These are phyloP conservation scores for Lasioglossum lativentre DNA, from an alignment of 2,888 invertebrate species.

Conservation along the genomic window DNA sequence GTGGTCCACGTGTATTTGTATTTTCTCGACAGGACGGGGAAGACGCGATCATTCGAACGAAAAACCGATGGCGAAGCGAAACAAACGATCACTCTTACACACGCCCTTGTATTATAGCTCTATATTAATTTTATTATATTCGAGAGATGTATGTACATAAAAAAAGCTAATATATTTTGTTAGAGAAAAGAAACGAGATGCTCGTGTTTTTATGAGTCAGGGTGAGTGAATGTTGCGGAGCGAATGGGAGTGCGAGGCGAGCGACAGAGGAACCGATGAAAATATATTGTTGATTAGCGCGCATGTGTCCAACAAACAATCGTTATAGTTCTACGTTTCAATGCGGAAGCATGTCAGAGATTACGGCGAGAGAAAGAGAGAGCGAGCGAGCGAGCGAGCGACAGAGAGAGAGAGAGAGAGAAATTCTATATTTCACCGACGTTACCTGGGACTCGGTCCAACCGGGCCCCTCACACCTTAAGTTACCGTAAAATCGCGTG, in stretches of 20 bases:
- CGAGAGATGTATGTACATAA: slow-evolving; percentile 77
- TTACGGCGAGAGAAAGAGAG: slow-evolving; percentile 24
- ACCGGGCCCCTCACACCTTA: slow-evolving; percentile 47
- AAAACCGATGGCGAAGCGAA: slow-evolving; percentile 6
- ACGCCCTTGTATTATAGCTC: slow-evolving; percentile 79
- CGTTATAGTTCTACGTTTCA: slow-evolving; percentile 48
- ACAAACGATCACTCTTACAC: slow-evolving; percentile 42
- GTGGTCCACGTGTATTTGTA: slow-evolving; percentile 7
- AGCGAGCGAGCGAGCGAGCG: slow-evolving; percentile 25
- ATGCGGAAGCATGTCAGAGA: slow-evolving; percentile 31
- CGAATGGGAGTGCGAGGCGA: slow-evolving; percentile 21
- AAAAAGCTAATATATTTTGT: slow-evolving; percentile 80
- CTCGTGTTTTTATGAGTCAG: slow-evolving; percentile 46
- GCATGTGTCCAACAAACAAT: slow-evolving; percentile 43
- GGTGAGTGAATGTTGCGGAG: slow-evolving; percentile 23
- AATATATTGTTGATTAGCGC: slow-evolving; percentile 20
- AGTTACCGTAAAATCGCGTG: slow-evolving; percentile 72
- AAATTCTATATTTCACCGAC: slow-evolving; percentile 53
- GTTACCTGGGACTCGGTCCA: slow-evolving; percentile 60
- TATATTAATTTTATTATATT: slow-evolving; percentile 76
- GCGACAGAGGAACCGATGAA: slow-evolving; percentile 17
- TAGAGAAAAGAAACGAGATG: slow-evolving; percentile 62
- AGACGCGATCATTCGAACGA: slow-evolving; percentile 4
- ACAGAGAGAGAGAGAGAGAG: slow-evolving; percentile 16
- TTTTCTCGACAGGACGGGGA: slow-evolving; percentile 34